A percentile compares a stretch with the other conserved stretches of the same genome.
These are phyloP conservation scores for Morpho achilles DNA, from an alignment of 2,888 invertebrate genomes.

Conservation along the genomic window DNA sequence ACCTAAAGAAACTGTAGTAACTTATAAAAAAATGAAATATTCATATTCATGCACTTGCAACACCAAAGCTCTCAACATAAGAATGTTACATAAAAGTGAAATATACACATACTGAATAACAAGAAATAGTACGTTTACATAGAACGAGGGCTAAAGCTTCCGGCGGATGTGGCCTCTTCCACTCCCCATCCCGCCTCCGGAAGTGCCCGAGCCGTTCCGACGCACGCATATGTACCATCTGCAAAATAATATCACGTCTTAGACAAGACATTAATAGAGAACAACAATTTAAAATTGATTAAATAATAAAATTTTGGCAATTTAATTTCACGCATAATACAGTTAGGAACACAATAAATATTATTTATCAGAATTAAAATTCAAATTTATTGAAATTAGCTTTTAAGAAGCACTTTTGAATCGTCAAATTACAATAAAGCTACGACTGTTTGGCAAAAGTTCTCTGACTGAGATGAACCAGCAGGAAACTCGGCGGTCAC, in stretches of 20 bases:
- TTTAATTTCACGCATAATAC: too few relatives aligned
- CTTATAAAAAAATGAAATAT: not conserved
- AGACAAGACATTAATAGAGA: not conserved
- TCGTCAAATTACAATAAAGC: too few relatives aligned
- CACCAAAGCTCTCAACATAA: slow-evolving; percentile 10
- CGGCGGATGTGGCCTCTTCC: slow-evolving; percentile 63
- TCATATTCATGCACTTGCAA: not conserved
- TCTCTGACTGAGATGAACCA: too few relatives aligned
- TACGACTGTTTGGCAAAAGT: too few relatives aligned
- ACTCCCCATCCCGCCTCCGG: slow-evolving; percentile 43
- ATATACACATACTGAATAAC: slow-evolving; percentile 21
- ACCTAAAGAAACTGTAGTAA: not conserved
- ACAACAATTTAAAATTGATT: too few relatives aligned
- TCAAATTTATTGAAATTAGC: too few relatives aligned
- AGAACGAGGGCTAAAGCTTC: slow-evolving; percentile 46
- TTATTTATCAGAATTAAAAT: not conserved
- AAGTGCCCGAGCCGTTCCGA: slow-evolving; percentile 57
- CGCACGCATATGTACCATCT: slow-evolving; percentile 39
- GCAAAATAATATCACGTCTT: slow-evolving; percentile 29
- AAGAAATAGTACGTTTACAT: slow-evolving; percentile 44
- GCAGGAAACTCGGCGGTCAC: too few relatives aligned
- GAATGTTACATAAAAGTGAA: slow-evolving; percentile 13
- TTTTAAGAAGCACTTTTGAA: too few relatives aligned
- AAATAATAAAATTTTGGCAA: too few relatives aligned
- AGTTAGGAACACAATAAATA: not conserved